Base-by-base conservation (phyloP, 2,113 vertebrate species). In the Anarhynchus alexandrinus region DNA sequence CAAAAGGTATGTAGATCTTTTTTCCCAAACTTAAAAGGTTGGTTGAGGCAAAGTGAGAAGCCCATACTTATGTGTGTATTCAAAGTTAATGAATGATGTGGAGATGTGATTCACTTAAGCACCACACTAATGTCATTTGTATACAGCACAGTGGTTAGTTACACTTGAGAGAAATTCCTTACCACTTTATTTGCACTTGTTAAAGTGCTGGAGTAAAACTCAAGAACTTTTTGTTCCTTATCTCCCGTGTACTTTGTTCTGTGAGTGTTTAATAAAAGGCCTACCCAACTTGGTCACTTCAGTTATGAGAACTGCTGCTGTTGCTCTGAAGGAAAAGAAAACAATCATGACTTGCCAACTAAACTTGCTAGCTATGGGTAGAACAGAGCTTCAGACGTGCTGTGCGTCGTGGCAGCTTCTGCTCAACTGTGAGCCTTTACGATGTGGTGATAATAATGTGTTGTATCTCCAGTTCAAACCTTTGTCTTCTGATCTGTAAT, bases 1-100 rank as follows among this genome's bases (percentile, higher is more conserved):
- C 98, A 94, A 98, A 98, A 98, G 98, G 98, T 98, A 98, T 72
- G 98, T 98, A 86, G 90, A 89, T 97, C 95, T 97, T 98, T 98
- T 98, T 97, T 98, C 97, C 94, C 97, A 59, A 95, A 91, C 94
- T 94, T 97, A 92, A 98, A 96, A 94, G 97, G 70, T 42, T 94
- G 92, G 45, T 79, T 91, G 80, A 91, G 70, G 38, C 8, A 0
- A 62, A 82, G 80, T 74, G 61, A 86, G 86, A 88, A 94, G 64
- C 85, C 88, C 78, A 12, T 97, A 95, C 88, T 97, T 94, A 47
- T 1, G 7, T 66, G 45, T 82, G n/a, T 96, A 38, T 94, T 96
- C 93, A 72, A 77, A 81, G 74, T 79, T 94, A 91, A 87, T 85
- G 81, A 65, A 83, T 96, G 78, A 76, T 93, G 67, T 81, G 45